Evolutionary conservation across 53 echinoderm and acorn worm genomes (phyloP).

Genomic region (Luidia sarsii): DNA sequence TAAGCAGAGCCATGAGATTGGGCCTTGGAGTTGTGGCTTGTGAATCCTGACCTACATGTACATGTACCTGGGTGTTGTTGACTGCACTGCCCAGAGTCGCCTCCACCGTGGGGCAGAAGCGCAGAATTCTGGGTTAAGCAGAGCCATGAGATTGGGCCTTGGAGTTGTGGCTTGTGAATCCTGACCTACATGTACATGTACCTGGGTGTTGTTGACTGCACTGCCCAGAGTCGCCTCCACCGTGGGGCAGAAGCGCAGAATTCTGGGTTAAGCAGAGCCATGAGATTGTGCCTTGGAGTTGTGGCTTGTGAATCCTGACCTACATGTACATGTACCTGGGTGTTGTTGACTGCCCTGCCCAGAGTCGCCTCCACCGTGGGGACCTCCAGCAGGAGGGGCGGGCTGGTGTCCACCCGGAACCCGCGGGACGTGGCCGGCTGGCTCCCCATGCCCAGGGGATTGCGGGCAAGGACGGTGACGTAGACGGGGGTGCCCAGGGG

Average conservation of each 20-base stretch:
- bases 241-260: too few relatives aligned
- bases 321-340: too few relatives aligned
- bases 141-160: too few relatives aligned
- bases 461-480: constrained; percentile 53
- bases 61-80: constrained; percentile 48
- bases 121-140: too few relatives aligned
- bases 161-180: too few relatives aligned
- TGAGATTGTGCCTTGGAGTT: too few relatives aligned
- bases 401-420: constrained; percentile 48
- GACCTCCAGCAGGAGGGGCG: constrained; percentile 11
- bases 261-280: too few relatives aligned
- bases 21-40: too few relatives aligned
- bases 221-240: not conserved
- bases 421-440: constrained; percentile 57
- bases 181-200: too few relatives aligned
- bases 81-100: not conserved
- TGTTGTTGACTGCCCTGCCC: not conserved
- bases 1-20: too few relatives aligned
- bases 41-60: too few relatives aligned
- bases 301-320: too few relatives aligned
- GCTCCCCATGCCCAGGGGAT: constrained; percentile 35
- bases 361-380: not conserved
- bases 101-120: not conserved
- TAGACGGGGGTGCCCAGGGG: constrained; percentile 20
- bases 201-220: constrained; percentile 24